Conservation (phyloP, 2,888 invertebrate species). For the Teinopalpus imperialis region DNA sequence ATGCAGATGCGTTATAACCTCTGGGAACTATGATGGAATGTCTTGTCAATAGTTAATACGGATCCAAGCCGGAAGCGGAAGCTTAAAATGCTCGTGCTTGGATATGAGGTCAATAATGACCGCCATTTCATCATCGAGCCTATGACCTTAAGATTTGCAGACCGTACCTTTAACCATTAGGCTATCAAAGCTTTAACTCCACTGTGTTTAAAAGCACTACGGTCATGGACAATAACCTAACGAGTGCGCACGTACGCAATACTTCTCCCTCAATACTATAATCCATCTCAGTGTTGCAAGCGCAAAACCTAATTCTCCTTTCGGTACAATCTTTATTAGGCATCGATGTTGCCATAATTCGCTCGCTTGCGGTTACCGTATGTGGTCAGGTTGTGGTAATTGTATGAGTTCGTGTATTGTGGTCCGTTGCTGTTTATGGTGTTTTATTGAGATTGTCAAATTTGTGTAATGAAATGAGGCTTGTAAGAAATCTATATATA, state of each 20-base stretch:
- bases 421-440: not conserved
- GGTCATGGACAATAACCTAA: conserved; percentile 12
- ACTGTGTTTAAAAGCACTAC: not conserved
- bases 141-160: too few species aligned
- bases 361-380: conserved; percentile 11
- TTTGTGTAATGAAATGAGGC: too few species aligned
- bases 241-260: conserved; percentile 12
- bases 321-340: conserved; percentile 20
- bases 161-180: not conserved
- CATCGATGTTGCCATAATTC: conserved; percentile 19
- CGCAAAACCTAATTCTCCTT: conserved; percentile 17
- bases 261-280: conserved; percentile 1
- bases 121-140: too few species aligned
- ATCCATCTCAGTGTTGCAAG: conserved; percentile 22
- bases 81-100: too few species aligned
- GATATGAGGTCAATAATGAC: too few species aligned
- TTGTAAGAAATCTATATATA: too few species aligned
- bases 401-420: not conserved
- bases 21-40: too few species aligned
- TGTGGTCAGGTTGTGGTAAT: conserved; percentile 11
- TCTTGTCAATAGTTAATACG: too few species aligned
- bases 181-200: not conserved
- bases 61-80: too few species aligned
- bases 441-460: not conserved
- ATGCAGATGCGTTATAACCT: too few species aligned